Evolutionary conservation across 2,888 invertebrate species (phyloP).

Genomic region (Zhuqinia jingwanae): DNA sequence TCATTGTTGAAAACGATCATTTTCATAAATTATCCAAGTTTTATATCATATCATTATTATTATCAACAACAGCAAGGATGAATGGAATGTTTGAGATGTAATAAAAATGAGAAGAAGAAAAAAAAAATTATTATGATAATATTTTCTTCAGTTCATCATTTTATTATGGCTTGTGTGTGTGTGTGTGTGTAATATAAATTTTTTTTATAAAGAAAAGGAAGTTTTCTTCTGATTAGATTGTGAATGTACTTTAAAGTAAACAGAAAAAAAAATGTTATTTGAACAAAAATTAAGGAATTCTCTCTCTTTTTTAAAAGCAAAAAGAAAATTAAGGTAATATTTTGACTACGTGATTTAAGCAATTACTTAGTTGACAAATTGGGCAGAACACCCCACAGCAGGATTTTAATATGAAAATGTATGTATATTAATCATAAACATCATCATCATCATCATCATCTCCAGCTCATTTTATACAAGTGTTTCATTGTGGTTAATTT

Average conservation of each 20-base stretch:
- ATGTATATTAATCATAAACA: constrained; percentile 32
- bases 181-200: background rate
- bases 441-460: background rate
- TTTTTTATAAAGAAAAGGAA: background rate
- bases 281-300: background rate
- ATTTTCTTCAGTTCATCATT: no score
- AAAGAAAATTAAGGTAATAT: background rate
- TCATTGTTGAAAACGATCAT: constrained; percentile 40
- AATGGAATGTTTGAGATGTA: background rate
- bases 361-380: constrained; percentile 67
- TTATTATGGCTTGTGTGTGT: background rate
- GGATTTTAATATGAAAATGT: constrained; percentile 4
- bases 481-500: background rate
- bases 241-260: no score
- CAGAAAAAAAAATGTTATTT: background rate
- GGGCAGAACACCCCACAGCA: constrained; percentile 41
- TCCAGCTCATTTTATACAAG: background rate
- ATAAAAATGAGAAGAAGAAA: background rate
- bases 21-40: constrained; percentile 52
- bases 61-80: background rate
- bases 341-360: background rate
- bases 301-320: background rate
- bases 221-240: constrained; percentile 13
- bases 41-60: constrained; percentile 6
- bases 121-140: background rate